Percentiles rank a stretch among this genome's conserved stretches.
Conservation (phyloP, 2,113 vertebrate genomes). For the Chroicocephalus ridibundus region DNA sequence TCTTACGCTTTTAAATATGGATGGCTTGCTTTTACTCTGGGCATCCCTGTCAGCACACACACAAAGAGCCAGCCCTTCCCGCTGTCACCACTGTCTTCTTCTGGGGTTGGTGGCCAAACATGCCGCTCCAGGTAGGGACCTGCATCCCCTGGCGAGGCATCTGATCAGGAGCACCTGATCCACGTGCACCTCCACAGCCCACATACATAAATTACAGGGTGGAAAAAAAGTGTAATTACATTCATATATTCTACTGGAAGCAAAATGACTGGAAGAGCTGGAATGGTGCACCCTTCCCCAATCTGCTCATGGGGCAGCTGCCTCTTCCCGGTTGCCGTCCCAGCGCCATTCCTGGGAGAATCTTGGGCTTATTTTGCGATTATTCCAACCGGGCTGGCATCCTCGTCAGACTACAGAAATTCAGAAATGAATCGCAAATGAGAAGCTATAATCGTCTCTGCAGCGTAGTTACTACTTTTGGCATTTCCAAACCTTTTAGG, state of each 20-base stretch:
- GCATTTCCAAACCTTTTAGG: neutral
- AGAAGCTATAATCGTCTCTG: neutral
- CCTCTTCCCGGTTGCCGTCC: neutral
- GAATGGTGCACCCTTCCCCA: neutral
- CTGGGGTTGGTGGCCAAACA: neutral
- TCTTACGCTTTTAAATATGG: neutral
- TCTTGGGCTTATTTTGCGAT: neutral
- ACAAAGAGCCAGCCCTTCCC: neutral
- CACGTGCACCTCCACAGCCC: neutral
- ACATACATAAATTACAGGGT: neutral
- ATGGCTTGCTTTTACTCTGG: neutral
- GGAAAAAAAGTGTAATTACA: neutral
- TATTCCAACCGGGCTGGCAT: neutral
- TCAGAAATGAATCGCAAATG: neutral
- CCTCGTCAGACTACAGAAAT: neutral
- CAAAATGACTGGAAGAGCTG: neutral
- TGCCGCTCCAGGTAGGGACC: neutral
- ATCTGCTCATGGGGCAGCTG: neutral
- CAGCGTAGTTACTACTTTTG: neutral
- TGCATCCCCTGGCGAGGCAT: fast-evolving
- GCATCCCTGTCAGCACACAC: too few species aligned
- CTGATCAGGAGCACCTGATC: too few species aligned
- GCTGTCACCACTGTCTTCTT: fast-evolving
- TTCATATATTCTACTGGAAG: neutral
- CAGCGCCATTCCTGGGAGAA: neutral